Base-by-base conservation (phyloP, 2,113 vertebrate genomes). In the Octodon degus region DNA sequence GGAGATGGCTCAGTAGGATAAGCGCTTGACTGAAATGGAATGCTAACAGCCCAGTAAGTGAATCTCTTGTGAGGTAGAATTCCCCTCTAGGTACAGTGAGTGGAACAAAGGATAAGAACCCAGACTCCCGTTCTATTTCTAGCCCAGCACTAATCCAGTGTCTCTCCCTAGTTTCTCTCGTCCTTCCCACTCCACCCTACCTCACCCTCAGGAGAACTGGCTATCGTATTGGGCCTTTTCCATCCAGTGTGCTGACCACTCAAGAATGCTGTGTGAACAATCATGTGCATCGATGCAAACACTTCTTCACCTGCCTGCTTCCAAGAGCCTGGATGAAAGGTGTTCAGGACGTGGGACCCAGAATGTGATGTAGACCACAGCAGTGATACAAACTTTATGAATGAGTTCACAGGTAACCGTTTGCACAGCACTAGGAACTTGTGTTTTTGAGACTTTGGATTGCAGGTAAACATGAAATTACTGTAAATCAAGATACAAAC, bases 241-340 rank as follows among this genome's bases (percentile, higher is more conserved):
- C 79, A 50, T 24, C n/a, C 92, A 88, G 12, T 67, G n/a, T 0
- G 13, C 8, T 76, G 50, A 63, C 10, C 0, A 77, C 30, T 40
- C 40, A 16, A 3, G 10, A 58, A 4, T 53, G 5, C 20, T 8
- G 0, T 7, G 8, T 60, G 7, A 19, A 84, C 47, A 5, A 17
- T 25, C 47, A 62, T 5, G 7, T 20, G 19, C 14, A 7, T 30
- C 7, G 13, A 32, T 17, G 14, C 0, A 1, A 14, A 9, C 8
- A 27, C 32, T 16, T 32, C 24, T n/a, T 68, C 47, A 58, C 37
- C 43, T 24, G 10, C 47, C 67, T 77, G 2, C 27, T 22, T 43
- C n/a, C 88, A 20, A 1, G 40, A 34, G 72, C 25, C 43, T 77
- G 47, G 2, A 19, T 27, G 24, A 12, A 67, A 32, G 27, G 43